Base-by-base conservation (phyloP, 2,113 vertebrate genomes). In the Condylura cristata region DNA sequence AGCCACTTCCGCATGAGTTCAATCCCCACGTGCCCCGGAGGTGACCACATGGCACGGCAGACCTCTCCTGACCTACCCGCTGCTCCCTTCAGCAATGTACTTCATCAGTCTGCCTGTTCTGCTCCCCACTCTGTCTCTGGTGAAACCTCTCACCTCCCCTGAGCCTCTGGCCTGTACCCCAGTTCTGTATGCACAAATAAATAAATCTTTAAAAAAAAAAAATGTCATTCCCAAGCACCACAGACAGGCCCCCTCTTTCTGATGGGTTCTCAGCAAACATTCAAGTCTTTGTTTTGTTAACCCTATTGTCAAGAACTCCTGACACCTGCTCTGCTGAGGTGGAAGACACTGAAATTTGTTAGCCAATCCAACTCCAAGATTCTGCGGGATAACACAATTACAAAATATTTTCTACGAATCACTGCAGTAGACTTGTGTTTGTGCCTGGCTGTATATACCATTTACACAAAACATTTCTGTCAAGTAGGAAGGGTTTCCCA, bases 211-310 rank as follows among this genome's bases (percentile, higher is more conserved):
- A n/a, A n/a, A n/a, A n/a, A n/a, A n/a, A n/a, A n/a, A n/a, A n/a
- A 76, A 46, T n/a, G 48, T 18, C 41, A 0, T 63, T 95, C 18
- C 12, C 48, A 76, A 65, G 20, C 3, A 84, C 30, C 37, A 74
- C 3, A 32, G 0, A 63, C 3, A 44, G 5, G 17, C 0, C 8
- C 58, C 32, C 20, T 58, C 41, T 61, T 84, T 89, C 83, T 91
- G 70, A 30, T 2, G 18, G 14, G 46, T 46, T 86, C 32, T 72
- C 80, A 71, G 46, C 28, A 93, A 86, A 74, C 22, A 53, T 48
- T 84, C 56, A 48, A 72, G 12, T 0, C 41, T 89, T 82, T 87
- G 46, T 97, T 91, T 37, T 70, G 41, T 30, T 89, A 56, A 71
- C 44, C 44, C 5, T 39, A 44, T 37, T 0, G 5, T 46, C 13